Conservation (phyloP, 2,113 vertebrate species). For the Nannobrachium achirus region DNA sequence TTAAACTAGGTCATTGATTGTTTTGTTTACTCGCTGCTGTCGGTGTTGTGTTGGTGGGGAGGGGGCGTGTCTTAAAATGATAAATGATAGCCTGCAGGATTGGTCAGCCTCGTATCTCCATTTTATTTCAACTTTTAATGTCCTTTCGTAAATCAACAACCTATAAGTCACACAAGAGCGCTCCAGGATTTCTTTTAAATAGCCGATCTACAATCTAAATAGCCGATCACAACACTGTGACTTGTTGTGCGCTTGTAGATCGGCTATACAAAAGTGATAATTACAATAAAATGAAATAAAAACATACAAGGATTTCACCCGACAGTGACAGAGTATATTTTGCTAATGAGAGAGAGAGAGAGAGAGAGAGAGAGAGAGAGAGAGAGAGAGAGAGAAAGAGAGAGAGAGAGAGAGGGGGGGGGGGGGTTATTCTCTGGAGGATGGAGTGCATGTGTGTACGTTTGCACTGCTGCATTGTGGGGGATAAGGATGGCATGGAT, state of each 20-base stretch:
- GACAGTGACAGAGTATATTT: constrained; percentile 43
- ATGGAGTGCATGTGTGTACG: constrained; percentile 64
- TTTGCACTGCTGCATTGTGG: constrained; percentile 69
- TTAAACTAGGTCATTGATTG: background rate
- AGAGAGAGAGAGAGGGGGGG: constrained; percentile 64
- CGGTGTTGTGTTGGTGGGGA: constrained; percentile 14
- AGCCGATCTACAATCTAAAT: too few species aligned
- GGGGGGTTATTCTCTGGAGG: constrained; percentile 56
- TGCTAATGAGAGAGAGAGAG: constrained; percentile 69
- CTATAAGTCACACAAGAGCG: too few species aligned
- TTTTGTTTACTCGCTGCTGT: constrained; percentile 25
- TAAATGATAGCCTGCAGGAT: constrained; percentile 55
- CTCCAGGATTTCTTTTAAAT: too few species aligned
- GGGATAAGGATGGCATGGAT: constrained; percentile 72
- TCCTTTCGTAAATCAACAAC: too few species aligned
- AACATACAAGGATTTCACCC: too few species aligned
- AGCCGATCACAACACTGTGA: too few species aligned
- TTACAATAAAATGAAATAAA: too few species aligned
- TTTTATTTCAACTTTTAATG: too few species aligned
- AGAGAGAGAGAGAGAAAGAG: constrained; percentile 64
- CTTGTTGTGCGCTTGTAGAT: too few species aligned
- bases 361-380: constrained; percentile 65
- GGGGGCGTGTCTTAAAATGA: constrained; percentile 56
- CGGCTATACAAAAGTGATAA: too few species aligned
- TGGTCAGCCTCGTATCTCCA: too few species aligned